Base-by-base conservation (phyloP, 2,797 vertebrate species). In the Spea hammondii region DNA sequence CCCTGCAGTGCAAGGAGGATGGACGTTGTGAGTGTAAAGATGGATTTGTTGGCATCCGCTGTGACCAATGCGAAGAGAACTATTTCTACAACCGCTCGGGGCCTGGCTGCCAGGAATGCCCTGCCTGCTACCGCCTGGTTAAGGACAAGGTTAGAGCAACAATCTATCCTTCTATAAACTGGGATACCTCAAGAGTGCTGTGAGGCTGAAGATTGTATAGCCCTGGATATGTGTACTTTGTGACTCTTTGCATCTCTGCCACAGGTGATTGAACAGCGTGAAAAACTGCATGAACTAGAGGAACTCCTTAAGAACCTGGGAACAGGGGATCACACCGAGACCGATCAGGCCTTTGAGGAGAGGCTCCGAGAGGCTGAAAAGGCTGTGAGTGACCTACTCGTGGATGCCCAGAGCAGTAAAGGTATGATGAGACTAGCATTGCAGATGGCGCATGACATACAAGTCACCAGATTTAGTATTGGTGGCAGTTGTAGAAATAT, bases 51-150 rank as follows among this genome's bases (percentile, higher is more conserved):
- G 97, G 97, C 0, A 87, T 69, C 62, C 96, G 96, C 48, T 99
- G 97, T 0, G 94, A 99, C 88, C 97, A 98, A 85, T 99, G 97
- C 1, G 96, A 99, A 84, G 97, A 99, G 86, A 99, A 99, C 82
- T 99, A 97, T 84, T 99, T 98, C 92, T 97, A 98, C 89, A 99
- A 99, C 87, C 95, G 96, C 74, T 94, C 97, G 0, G 91, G 91
- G 44, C 96, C 95, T 0, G 95, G 96, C 70, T 99, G 97, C 88
- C 96, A 98, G 85, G 96, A 98, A 83, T 99, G 97, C 65, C 97
- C 97, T 0, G 94, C 96, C 66, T 99, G 97, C 80, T 99, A 99
- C 88, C 88, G 95, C 47, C 86, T 99, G 53, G 96, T 99, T 64
- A 93, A 96, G 73, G 96, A 98, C 83, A 98, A 99, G 95, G 97